These are phyloP conservation scores for Sebastes kiyomatsui DNA, from an alignment of 2,797 vertebrate genomes.

Conservation along the genomic window DNA sequence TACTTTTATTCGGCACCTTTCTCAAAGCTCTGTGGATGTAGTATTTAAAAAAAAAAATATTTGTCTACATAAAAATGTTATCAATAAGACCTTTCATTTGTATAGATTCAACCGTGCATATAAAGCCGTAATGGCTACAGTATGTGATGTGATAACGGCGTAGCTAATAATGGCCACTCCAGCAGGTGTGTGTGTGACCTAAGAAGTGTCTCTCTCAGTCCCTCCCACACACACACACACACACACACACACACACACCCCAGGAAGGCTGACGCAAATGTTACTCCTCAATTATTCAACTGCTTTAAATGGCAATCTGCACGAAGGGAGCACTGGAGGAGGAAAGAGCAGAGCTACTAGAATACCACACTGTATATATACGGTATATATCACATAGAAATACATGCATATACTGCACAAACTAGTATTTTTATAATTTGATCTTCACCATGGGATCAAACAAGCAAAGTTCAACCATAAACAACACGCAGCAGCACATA, in stretches of 20 bases:
- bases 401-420: background rate
- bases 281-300: slow-evolving; percentile 80
- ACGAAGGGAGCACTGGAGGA: slow-evolving; percentile 35
- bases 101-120: background rate
- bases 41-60: no score
- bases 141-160: slow-evolving; percentile 13
- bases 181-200: slow-evolving; percentile 52
- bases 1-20: no score
- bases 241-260: slow-evolving; percentile 35
- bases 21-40: no score
- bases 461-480: slow-evolving; percentile 10
- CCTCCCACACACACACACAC: background rate
- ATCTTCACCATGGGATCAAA: slow-evolving; percentile 26
- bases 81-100: background rate
- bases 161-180: slow-evolving; percentile 39
- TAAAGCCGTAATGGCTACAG: background rate
- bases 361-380: background rate
- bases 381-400: background rate
- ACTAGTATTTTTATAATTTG: background rate
- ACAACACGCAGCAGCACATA: slow-evolving; percentile 53
- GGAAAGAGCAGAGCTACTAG: slow-evolving; percentile 14
- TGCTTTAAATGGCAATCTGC: slow-evolving; percentile 77
- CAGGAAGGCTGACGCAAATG: slow-evolving; percentile 74
- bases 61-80: no score
- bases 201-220: slow-evolving; percentile 24